A percentile compares a stretch with the other conserved stretches of the same genome.
Evolutionary conservation across 92 coral and sea anemone genomes (phyloP).

Genomic region (Scolanthus callimorphus): DNA sequence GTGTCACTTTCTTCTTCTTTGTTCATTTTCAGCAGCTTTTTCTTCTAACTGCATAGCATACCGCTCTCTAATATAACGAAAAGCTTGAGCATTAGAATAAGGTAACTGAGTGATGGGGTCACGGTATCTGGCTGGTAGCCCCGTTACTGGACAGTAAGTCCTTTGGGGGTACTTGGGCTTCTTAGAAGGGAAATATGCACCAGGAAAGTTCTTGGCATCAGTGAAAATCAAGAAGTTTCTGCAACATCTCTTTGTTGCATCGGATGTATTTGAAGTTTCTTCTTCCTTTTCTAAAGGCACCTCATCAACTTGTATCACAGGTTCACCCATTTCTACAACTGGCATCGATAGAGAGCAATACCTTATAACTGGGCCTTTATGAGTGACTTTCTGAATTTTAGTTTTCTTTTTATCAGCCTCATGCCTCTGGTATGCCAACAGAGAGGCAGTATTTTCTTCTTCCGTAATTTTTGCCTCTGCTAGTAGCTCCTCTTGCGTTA

Average conservation of each 20-base stretch:
- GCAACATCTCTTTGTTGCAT: slow-evolving; percentile 70
- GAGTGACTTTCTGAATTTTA: slow-evolving; percentile 72
- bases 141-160: slow-evolving; percentile 94
- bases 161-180: slow-evolving; percentile 73
- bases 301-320: slow-evolving; percentile 74
- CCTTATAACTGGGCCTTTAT: slow-evolving; percentile 87
- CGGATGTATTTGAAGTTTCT: slow-evolving; percentile 30
- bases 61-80: slow-evolving; percentile 85
- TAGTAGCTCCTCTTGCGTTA: slow-evolving; percentile 89
- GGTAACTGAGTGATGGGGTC: slow-evolving; percentile 92
- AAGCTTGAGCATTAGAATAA: slow-evolving; percentile 82
- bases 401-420: slow-evolving; percentile 94
- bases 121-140: slow-evolving; percentile 73
- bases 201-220: slow-evolving; percentile 90
- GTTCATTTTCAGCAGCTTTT: slow-evolving; percentile 57
- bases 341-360: slow-evolving; percentile 94
- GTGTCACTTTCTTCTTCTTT: slow-evolving; percentile 43
- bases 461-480: slow-evolving; percentile 95
- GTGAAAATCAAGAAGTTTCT: slow-evolving; percentile 92
- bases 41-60: slow-evolving; percentile 81
- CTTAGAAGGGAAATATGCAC: slow-evolving; percentile 76
- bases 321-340: slow-evolving; percentile 73
- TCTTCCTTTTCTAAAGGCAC: slow-evolving; percentile 64
- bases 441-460: slow-evolving; percentile 81
- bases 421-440: slow-evolving; percentile 82